These are phyloP conservation scores for Cliona cf. orientalis DNA, from an alignment of 37 sponge, comb jelly and placozoan species.

Conservation along the genomic window DNA sequence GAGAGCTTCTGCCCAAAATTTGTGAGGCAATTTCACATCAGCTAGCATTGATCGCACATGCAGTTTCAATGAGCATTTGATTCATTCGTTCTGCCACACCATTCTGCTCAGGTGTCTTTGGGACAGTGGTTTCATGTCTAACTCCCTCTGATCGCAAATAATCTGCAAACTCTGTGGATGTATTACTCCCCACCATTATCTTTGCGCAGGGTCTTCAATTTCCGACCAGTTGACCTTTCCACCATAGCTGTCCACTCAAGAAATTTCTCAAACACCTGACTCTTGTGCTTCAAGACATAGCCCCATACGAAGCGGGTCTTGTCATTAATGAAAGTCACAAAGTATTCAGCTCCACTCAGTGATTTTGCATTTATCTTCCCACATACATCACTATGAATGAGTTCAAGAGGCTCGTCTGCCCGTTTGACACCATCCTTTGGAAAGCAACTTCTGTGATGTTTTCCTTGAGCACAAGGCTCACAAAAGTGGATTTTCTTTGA, in stretches of 20 bases:
- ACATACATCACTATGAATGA: no score
- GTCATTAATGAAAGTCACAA: conserved; percentile 65
- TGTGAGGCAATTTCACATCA: conserved; percentile 61
- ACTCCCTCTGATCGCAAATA: conserved; percentile 62
- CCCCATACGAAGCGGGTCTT: conserved; percentile 66
- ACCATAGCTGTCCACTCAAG: conserved; percentile 73
- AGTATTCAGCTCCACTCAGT: conserved; percentile 72
- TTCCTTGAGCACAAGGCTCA: conserved; percentile 66
- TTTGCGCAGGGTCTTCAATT: conserved; percentile 58
- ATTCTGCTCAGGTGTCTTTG: conserved; percentile 79
- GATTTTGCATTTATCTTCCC: conserved; percentile 49
- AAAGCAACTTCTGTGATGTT: conserved; percentile 53
- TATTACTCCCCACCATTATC: conserved; percentile 70
- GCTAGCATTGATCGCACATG: conserved; percentile 69
- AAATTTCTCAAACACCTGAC: conserved; percentile 55
- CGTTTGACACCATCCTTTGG: conserved; percentile 29
- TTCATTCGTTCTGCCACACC: conserved; percentile 71
- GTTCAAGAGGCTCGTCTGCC: conserved; percentile 37
- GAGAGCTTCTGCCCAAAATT: conserved; percentile 80
- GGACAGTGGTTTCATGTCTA: conserved; percentile 62
- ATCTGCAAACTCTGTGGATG: conserved; percentile 49
- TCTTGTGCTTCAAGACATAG: conserved; percentile 58
- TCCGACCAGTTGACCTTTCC: conserved; percentile 34
- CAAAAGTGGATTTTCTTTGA: conserved; percentile 54
- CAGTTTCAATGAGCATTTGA: conserved; percentile 71